A percentile compares a stretch with the other conserved stretches of the same genome.
phyloP scores from a whole-genome alignment of 2,113 vertebrate species.

The Dipodomys spectabilis region DNA sequence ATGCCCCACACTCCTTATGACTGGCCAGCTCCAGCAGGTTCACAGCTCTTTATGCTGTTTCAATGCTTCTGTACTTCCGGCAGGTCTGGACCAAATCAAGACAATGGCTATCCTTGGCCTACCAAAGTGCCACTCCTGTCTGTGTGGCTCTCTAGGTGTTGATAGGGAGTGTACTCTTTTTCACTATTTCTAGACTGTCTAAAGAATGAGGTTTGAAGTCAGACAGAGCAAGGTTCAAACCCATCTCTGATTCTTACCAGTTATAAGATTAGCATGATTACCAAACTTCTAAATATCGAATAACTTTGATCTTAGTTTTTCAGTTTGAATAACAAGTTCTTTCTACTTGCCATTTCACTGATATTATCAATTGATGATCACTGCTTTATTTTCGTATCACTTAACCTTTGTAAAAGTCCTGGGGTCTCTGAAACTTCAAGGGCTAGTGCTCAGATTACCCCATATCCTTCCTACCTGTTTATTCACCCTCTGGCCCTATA shows the following conservation, averaged over 20 bases:
- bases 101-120: not conserved
- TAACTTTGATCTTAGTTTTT: not conserved
- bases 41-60: not conserved
- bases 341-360: not conserved
- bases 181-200: not conserved
- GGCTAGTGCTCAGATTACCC: not conserved
- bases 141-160: not conserved
- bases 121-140: accelerated
- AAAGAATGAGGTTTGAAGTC: not conserved
- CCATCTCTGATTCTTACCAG: not conserved
- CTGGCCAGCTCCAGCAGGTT: no score
- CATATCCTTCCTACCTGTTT: not conserved
- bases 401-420: not conserved
- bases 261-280: no score
- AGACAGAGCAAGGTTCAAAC: not conserved
- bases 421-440: no score
- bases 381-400: not conserved
- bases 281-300: not conserved
- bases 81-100: not conserved
- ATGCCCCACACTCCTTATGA: accelerated
- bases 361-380: not conserved
- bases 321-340: not conserved
- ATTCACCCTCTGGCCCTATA: not conserved
- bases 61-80: accelerated
- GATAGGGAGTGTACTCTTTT: not conserved